phyloP scores from a whole-genome alignment of 2,113 vertebrate genomes.

The Bos indicus region DNA sequence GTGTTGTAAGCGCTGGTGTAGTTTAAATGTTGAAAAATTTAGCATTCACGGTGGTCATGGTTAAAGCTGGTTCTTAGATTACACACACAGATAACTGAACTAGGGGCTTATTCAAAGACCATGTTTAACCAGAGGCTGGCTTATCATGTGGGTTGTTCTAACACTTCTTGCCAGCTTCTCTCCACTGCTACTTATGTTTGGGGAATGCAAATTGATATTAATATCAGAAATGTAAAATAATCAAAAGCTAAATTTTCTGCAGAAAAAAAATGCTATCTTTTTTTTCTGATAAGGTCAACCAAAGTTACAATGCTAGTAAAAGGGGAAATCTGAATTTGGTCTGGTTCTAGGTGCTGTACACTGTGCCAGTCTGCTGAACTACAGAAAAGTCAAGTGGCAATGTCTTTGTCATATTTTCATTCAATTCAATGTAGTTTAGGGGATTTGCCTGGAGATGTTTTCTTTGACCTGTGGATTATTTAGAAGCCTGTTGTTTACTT shows the following conservation, averaged over 20 bases:
- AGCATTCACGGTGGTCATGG: not conserved
- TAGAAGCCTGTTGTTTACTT: not conserved
- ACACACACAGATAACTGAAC: not conserved
- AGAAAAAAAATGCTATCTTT: not conserved
- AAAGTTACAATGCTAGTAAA: not conserved
- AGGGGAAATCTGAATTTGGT: not conserved
- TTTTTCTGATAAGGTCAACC: not conserved
- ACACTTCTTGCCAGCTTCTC: not conserved
- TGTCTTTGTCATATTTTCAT: not conserved
- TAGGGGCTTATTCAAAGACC: not conserved
- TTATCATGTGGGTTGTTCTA: not conserved
- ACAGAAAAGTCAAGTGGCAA: not conserved
- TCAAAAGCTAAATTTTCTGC: not conserved
- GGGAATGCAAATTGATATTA: not conserved
- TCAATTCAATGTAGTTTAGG: not conserved
- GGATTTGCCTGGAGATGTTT: not conserved
- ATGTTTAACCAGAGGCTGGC: not conserved
- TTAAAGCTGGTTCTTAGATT: not conserved
- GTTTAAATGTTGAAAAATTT: not conserved
- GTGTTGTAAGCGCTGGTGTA: not conserved
- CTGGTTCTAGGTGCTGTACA: not conserved
- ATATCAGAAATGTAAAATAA: not conserved
- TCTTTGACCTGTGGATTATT: not conserved
- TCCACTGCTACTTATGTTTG: not conserved
- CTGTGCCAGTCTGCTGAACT: not conserved